These are phyloP conservation scores for Aphidius colemani DNA, from an alignment of 2,888 invertebrate genomes.

Conservation along the genomic window DNA sequence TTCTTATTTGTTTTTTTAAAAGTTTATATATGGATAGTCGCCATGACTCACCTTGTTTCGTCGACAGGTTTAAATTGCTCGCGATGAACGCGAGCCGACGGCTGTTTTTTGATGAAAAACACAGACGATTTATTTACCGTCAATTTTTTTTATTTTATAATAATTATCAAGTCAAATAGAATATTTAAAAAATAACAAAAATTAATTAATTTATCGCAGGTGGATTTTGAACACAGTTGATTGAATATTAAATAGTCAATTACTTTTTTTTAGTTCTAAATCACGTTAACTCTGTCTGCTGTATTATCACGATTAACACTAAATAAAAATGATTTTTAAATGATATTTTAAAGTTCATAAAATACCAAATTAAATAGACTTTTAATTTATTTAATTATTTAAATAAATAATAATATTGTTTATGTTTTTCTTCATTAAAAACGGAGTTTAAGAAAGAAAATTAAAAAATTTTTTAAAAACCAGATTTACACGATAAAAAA, in stretches of 20 bases:
- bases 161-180: not conserved
- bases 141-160: not conserved
- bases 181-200: not conserved
- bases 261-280: not conserved
- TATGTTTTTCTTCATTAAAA: too few species aligned
- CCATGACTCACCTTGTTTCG: constrained; percentile 45
- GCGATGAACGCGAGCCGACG: constrained; percentile 38
- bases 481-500: not conserved
- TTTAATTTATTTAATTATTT: too few species aligned
- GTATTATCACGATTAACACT: constrained; percentile 2
- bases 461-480: too few species aligned
- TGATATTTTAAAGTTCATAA: too few species aligned
- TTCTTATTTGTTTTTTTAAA: constrained; percentile 26
- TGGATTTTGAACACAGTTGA: constrained; percentile 28
- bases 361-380: too few species aligned
- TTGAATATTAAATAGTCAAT: constrained; percentile 32
- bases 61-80: constrained; percentile 54
- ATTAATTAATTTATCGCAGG: not conserved
- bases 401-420: too few species aligned
- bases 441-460: too few species aligned
- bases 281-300: not conserved
- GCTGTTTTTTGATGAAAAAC: constrained; percentile 35
- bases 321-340: too few species aligned
- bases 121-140: too few species aligned
- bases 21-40: too few species aligned